These are phyloP conservation scores for Oncorhynchus tshawytscha DNA, from an alignment of 2,113 vertebrate genomes.

Conservation along the genomic window DNA sequence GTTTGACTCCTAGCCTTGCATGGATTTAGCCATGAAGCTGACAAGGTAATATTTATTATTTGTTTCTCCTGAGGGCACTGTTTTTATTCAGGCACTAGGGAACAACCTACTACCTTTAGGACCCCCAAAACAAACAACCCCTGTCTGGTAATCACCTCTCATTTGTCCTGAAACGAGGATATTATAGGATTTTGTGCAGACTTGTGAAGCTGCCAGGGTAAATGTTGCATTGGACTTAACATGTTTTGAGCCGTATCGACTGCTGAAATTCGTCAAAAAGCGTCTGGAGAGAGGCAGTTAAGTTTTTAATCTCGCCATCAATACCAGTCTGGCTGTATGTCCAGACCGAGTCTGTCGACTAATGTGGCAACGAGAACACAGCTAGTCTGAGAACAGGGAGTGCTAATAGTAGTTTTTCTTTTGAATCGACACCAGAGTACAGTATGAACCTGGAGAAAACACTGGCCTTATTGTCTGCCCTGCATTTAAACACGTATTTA, in stretches of 20 bases:
- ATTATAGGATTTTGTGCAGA: conserved; percentile 44
- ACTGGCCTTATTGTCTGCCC: not conserved
- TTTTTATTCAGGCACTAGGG: conserved; percentile 39
- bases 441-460: not conserved
- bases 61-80: conserved; percentile 1
- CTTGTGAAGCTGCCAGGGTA: conserved; percentile 49
- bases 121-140: conserved; percentile 41
- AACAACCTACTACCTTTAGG: conserved; percentile 25
- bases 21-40: conserved; percentile 11
- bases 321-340: conserved; percentile 56
- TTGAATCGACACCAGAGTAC: conserved; percentile 18
- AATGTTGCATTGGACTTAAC: conserved; percentile 49
- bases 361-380: conserved; percentile 32
- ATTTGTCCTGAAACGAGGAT: conserved; percentile 45
- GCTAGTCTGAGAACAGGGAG: conserved; percentile 35
- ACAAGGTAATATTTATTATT: not conserved
- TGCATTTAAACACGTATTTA: no score
- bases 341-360: conserved; percentile 40
- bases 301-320: conserved; percentile 59
- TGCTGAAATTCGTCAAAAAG: conserved; percentile 31
- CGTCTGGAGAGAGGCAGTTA: conserved; percentile 46
- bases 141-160: conserved; percentile 30
- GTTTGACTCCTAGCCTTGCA: conserved; percentile 24
- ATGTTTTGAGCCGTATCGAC: conserved; percentile 41
- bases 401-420: conserved; percentile 39